Evolutionary conservation across 2,888 invertebrate species (phyloP).

Genomic region (Urechis unicinctus): DNA sequence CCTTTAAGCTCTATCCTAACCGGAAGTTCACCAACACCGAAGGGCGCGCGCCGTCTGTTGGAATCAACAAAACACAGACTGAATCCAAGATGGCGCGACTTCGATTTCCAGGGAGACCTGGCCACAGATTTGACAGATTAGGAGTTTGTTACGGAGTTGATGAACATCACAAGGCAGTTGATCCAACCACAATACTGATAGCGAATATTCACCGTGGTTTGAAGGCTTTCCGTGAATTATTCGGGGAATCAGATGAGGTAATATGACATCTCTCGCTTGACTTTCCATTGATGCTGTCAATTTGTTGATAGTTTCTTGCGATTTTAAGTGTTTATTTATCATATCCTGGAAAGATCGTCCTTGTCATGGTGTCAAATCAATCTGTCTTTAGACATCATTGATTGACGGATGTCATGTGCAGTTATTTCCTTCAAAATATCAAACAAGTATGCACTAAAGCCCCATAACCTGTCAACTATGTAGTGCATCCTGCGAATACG

Average conservation of each 20-base stretch:
- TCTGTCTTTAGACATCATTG: not conserved
- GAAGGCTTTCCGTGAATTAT: slow-evolving; percentile 35
- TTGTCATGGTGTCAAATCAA: not conserved
- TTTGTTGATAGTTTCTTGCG: not conserved
- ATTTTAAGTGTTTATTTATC: not conserved
- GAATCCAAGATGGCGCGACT: slow-evolving; percentile 45
- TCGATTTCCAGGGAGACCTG: slow-evolving; percentile 48
- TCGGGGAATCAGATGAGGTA: slow-evolving; percentile 48
- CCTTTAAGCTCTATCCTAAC: too few relatives aligned
- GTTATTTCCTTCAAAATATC: too few relatives aligned
- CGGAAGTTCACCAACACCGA: too few relatives aligned
- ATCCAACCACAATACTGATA: slow-evolving; percentile 36
- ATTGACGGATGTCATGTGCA: too few relatives aligned
- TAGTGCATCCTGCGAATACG: too few relatives aligned
- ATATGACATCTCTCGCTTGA: too few relatives aligned
- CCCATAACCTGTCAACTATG: too few relatives aligned
- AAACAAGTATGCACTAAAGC: too few relatives aligned
- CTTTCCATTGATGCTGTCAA: too few relatives aligned
- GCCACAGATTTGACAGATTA: slow-evolving; percentile 41
- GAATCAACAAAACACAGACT: too few relatives aligned
- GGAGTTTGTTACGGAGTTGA: slow-evolving; percentile 26
- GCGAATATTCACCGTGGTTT: slow-evolving; percentile 40
- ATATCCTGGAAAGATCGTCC: not conserved
- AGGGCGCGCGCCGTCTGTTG: too few relatives aligned
- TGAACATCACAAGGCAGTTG: slow-evolving; percentile 35